A percentile compares a stretch with the other conserved stretches of the same genome.
Evolutionary conservation across 92 coral and sea anemone species (phyloP).

Genomic region (Actinernus sp.): DNA sequence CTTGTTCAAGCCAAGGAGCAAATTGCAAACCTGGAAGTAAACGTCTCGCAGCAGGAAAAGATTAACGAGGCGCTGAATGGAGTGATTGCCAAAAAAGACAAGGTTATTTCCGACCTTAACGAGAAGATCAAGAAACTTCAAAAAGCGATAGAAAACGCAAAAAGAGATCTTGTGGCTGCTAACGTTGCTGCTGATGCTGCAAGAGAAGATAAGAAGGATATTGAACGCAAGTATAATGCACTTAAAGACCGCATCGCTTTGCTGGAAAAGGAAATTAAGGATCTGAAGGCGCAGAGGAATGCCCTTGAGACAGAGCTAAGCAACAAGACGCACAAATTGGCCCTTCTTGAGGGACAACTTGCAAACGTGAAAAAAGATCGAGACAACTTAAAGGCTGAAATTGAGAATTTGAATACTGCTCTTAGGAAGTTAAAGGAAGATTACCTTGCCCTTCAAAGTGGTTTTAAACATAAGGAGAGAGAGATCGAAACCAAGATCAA

Average conservation of each 20-base stretch:
- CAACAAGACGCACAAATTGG: constrained; percentile 84
- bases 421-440: constrained; percentile 81
- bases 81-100: constrained; percentile 76
- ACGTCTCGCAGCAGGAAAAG: constrained; percentile 70
- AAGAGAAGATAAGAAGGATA: constrained; percentile 72
- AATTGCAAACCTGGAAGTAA: constrained; percentile 66
- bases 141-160: constrained; percentile 70
- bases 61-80: constrained; percentile 69
- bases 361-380: constrained; percentile 75
- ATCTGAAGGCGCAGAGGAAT: constrained; percentile 83
- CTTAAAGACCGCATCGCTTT: constrained; percentile 46
- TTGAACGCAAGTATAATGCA: constrained; percentile 75
- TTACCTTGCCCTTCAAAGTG: constrained; percentile 53
- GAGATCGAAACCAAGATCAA: constrained; percentile 61
- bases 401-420: constrained; percentile 48
- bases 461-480: constrained; percentile 64
- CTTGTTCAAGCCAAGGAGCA: constrained; percentile 73
- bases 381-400: constrained; percentile 67
- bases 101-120: constrained; percentile 63
- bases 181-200: constrained; percentile 73
- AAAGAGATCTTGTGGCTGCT: constrained; percentile 71
- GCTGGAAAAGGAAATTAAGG: constrained; percentile 77
- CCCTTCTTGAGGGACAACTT: constrained; percentile 76
- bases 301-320: constrained; percentile 83
- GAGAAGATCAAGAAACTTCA: constrained; percentile 83